These are phyloP conservation scores for Sciaenops ocellatus DNA, from an alignment of 2,797 vertebrate genomes.

Conservation along the genomic window DNA sequence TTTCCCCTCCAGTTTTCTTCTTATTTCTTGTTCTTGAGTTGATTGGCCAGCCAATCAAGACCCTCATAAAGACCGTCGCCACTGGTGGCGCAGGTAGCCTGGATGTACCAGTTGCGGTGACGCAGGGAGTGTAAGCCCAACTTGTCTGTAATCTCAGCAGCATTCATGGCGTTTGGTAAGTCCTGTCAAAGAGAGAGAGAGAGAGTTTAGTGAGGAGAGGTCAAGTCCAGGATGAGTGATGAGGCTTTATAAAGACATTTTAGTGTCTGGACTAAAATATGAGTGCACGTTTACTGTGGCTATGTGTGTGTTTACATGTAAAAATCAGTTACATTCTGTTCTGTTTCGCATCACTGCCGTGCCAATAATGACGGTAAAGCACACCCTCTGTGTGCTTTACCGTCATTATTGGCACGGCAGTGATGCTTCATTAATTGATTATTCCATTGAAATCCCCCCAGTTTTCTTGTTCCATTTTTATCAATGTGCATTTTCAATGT, in stretches of 20 bases:
- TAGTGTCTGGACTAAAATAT: not conserved
- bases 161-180: conserved; percentile 98
- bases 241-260: not conserved
- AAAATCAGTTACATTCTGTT: no score
- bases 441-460: no score
- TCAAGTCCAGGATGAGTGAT: not conserved
- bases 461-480: no score
- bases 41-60: conserved; percentile 98
- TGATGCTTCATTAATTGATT: no score
- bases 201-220: conserved; percentile 26
- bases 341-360: no score
- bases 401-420: no score
- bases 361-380: no score
- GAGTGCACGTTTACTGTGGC: not conserved
- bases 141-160: conserved; percentile 97
- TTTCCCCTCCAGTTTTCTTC: conserved; percentile 12
- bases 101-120: conserved; percentile 98
- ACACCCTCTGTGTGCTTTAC: no score
- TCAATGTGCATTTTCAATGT: no score
- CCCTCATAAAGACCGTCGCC: conserved; percentile 97
- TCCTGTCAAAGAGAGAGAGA: conserved; percentile 83
- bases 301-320: not conserved
- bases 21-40: conserved; percentile 99
- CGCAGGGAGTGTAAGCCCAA: conserved; percentile 96
- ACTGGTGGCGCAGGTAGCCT: conserved; percentile 97